These are phyloP conservation scores for Malurus elegans DNA, from an alignment of 2,113 vertebrate genomes.

Conservation along the genomic window DNA sequence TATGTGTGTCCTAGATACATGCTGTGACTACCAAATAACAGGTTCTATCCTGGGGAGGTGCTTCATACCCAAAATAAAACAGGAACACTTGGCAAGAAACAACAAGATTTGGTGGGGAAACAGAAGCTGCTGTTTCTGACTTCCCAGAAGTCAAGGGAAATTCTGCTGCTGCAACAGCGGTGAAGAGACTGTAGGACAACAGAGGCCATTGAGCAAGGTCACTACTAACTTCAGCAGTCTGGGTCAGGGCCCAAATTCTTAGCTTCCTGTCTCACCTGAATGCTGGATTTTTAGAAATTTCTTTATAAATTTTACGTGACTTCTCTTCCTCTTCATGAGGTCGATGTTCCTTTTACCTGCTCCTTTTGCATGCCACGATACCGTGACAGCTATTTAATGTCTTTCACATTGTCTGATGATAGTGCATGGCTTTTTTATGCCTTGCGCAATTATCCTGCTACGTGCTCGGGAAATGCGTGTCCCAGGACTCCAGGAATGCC, in stretches of 20 bases:
- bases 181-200: neutral
- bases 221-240: neutral
- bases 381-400: neutral
- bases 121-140: no score
- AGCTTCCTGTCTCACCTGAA: neutral
- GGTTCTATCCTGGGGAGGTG: neutral
- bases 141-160: no score
- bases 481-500: neutral
- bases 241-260: neutral
- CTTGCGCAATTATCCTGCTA: neutral
- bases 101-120: neutral
- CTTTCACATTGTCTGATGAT: neutral
- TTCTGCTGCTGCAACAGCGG: neutral
- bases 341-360: neutral
- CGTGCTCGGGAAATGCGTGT: neutral
- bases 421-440: neutral
- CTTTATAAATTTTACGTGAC: neutral
- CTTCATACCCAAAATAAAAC: conserved; percentile 5
- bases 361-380: neutral
- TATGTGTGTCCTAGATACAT: neutral
- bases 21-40: neutral
- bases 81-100: neutral
- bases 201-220: neutral
- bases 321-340: neutral
- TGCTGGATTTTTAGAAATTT: neutral